These are phyloP conservation scores for Papilio aristodemus DNA, from an alignment of 1,140 invertebrate genomes.

Conservation along the genomic window DNA sequence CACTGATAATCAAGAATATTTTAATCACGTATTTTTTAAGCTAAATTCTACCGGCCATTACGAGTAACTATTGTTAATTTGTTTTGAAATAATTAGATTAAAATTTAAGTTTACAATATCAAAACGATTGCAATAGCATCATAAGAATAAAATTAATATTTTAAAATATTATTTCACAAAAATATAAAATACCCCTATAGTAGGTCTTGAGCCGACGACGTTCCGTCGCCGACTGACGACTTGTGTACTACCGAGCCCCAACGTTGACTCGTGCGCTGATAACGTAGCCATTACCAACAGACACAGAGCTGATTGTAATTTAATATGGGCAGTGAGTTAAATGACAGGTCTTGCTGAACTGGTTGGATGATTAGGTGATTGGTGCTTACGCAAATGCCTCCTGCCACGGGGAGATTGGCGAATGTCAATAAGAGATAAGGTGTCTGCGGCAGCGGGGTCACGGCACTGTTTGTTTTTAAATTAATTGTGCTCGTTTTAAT, in stretches of 20 bases:
- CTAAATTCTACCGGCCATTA: no score
- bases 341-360: constrained; percentile 41
- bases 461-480: constrained; percentile 55
- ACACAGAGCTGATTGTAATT: constrained; percentile 35
- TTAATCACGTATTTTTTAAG: no score
- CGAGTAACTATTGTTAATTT: no score
- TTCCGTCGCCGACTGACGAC: constrained; percentile 69
- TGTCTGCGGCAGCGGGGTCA: constrained; percentile 64
- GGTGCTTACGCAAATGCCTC: constrained; percentile 74
- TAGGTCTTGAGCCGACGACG: constrained; percentile 68
- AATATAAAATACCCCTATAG: constrained; percentile 36
- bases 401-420: constrained; percentile 59
- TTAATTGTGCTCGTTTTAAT: constrained; percentile 41
- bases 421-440: constrained; percentile 71
- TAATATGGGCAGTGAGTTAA: constrained; percentile 5
- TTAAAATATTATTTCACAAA: neutral
- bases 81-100: no score
- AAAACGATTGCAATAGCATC: neutral
- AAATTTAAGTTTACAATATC: no score
- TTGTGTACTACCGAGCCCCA: constrained; percentile 48
- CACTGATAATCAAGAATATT: no score
- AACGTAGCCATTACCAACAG: constrained; percentile 47
- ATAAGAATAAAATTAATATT: neutral
- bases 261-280: constrained; percentile 62
- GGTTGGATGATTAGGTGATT: constrained; percentile 49